These are phyloP conservation scores for Microchrysa polita DNA, from an alignment of 2,888 invertebrate genomes.

Conservation along the genomic window DNA sequence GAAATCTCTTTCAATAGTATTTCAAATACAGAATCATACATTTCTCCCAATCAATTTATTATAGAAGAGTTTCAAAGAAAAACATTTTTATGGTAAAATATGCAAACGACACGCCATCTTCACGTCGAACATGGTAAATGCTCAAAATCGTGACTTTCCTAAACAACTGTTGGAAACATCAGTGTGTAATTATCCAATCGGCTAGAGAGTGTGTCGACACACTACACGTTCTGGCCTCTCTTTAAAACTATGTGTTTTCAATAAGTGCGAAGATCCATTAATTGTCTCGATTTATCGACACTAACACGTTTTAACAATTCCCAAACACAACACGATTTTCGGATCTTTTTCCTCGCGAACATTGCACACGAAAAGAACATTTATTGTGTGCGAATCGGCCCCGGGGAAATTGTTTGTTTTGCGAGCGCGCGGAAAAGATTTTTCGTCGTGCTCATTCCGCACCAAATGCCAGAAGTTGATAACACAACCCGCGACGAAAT, in stretches of 20 bases:
- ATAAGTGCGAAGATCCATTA: slow-evolving; percentile 22
- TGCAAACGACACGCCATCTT: slow-evolving; percentile 4
- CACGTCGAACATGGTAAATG: slow-evolving; percentile 9
- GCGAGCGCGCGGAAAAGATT: slow-evolving; percentile 15
- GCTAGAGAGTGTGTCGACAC: not conserved
- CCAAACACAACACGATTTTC: slow-evolving; percentile 4
- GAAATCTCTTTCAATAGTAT: too few species aligned
- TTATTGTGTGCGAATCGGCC: not conserved
- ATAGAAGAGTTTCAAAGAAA: too few species aligned
- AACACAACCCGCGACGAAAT: not conserved
- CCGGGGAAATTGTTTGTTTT: slow-evolving; percentile 5
- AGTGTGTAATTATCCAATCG: slow-evolving; percentile 28
- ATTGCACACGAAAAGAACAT: too few species aligned
- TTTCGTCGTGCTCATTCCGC: not conserved
- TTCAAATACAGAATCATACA: too few species aligned
- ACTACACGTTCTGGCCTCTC: not conserved
- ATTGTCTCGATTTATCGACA: slow-evolving; percentile 36
- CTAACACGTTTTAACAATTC: slow-evolving; percentile 22
- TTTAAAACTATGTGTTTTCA: not conserved
- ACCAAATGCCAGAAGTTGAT: not conserved
- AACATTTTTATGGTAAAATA: not conserved
- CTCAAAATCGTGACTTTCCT: slow-evolving; percentile 33
- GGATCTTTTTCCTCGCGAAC: not conserved
- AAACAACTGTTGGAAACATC: slow-evolving; percentile 25
- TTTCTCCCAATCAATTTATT: too few species aligned